Conservation (phyloP, 2,113 vertebrate species). For the Neopipo cinnamomea region DNA sequence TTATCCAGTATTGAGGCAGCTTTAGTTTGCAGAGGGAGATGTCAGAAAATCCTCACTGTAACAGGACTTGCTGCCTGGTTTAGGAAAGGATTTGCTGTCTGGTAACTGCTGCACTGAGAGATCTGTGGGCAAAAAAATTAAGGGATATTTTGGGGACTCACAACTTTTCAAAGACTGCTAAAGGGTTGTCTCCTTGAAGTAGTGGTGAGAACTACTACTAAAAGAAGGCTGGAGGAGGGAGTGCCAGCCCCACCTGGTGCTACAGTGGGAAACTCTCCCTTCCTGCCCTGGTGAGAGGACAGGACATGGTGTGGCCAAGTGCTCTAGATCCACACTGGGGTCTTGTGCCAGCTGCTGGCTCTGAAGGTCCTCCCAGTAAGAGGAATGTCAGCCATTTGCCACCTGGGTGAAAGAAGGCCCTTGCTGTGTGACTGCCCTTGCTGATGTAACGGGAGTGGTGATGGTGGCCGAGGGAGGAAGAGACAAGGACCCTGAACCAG, state of each 20-base stretch:
- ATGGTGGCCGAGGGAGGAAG: rapidly evolving
- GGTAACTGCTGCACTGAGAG: background rate
- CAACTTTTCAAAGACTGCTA: background rate
- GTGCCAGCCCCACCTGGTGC: background rate
- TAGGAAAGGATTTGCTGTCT: background rate
- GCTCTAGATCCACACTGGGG: background rate
- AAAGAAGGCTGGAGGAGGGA: background rate
- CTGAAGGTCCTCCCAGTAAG: background rate
- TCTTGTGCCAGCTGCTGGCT: background rate
- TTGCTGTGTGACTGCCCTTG: rapidly evolving
- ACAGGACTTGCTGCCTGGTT: background rate
- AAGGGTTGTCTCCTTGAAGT: background rate
- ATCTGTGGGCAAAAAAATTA: background rate
- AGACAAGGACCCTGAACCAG: background rate
- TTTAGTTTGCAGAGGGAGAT: background rate
- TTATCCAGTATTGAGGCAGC: rapidly evolving
- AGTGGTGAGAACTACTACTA: rapidly evolving
- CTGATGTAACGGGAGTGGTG: rapidly evolving
- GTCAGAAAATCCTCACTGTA: background rate
- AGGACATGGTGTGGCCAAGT: rapidly evolving
- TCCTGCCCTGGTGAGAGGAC: background rate
- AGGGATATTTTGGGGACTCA: background rate
- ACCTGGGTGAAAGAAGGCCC: background rate
- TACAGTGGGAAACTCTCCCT: background rate
- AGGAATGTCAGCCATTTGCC: background rate